Evolutionary conservation across 2,888 invertebrate genomes (phyloP).

Genomic region (Gryllus longicercus): DNA sequence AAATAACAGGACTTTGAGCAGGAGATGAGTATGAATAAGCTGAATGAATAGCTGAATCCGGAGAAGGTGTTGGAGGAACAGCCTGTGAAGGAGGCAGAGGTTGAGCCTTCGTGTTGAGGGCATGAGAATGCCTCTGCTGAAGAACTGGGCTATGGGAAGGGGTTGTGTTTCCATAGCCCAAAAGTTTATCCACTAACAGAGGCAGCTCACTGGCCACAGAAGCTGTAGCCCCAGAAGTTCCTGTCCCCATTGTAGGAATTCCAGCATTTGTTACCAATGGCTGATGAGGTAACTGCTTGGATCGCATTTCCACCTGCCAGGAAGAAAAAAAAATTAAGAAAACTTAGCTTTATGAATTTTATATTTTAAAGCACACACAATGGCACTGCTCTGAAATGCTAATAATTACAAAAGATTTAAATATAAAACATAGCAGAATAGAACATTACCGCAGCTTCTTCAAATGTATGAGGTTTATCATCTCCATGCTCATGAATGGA

Average conservation of each 20-base stretch:
- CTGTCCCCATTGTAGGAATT: constrained; percentile 37
- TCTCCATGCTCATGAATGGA: constrained; percentile 36
- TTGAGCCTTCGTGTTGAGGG: constrained; percentile 24
- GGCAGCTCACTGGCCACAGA: constrained; percentile 49
- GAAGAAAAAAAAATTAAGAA: too few species aligned
- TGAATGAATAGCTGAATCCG: constrained; percentile 85
- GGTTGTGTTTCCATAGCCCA: constrained; percentile 55
- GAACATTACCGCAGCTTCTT: constrained; percentile 33
- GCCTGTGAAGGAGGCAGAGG: constrained; percentile 42
- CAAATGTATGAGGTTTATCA: constrained; percentile 40
- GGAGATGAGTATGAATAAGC: constrained; percentile 78
- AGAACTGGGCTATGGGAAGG: constrained; percentile 63
- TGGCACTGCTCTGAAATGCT: too few species aligned
- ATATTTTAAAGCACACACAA: too few species aligned
- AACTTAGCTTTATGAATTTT: too few species aligned
- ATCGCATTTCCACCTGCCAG: constrained; percentile 39
- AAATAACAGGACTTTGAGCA: constrained; percentile 80
- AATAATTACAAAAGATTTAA: too few species aligned
- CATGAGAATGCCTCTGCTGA: constrained; percentile 46
- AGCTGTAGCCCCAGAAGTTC: constrained; percentile 20
- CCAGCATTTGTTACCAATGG: constrained; percentile 22
- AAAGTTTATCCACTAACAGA: constrained; percentile 57
- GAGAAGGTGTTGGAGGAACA: constrained; percentile 77
- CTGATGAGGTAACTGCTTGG: constrained; percentile 38
- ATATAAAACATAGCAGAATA: background rate